Percentiles rank a stretch among this genome's conserved stretches.
Evolutionary conservation across 2,797 vertebrate species (phyloP).

Genomic region (Sebastiscus albofasciatus): DNA sequence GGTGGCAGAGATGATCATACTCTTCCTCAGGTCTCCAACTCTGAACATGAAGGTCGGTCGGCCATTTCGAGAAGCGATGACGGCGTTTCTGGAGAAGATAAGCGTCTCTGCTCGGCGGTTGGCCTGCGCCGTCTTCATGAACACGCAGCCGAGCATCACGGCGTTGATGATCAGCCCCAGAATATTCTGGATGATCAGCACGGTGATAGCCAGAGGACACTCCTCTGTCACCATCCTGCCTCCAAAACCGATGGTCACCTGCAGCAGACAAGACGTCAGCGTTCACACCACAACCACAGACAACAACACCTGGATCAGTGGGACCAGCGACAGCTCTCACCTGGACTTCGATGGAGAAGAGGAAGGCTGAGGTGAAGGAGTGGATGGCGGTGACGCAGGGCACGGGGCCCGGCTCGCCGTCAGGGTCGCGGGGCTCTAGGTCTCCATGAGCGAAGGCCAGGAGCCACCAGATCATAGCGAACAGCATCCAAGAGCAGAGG

Average conservation of each 20-base stretch:
- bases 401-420: conserved; percentile 63
- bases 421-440: conserved; percentile 75
- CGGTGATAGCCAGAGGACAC: conserved; percentile 92
- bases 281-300: background rate
- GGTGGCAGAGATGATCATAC: conserved; percentile 98
- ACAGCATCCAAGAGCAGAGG: conserved; percentile 90
- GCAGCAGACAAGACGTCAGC: background rate
- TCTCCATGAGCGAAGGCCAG: conserved; percentile 88
- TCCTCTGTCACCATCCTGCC: conserved; percentile 98
- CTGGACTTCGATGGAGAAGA: conserved; percentile 99
- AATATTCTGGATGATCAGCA: conserved; percentile 96
- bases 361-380: conserved; percentile 96
- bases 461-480: conserved; percentile 90
- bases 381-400: conserved; percentile 87
- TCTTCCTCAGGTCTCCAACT: conserved; percentile 95
- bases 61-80: conserved; percentile 91
- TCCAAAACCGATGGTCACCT: conserved; percentile 97
- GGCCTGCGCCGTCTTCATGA: conserved; percentile 98
- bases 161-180: conserved; percentile 96
- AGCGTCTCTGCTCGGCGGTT: conserved; percentile 95
- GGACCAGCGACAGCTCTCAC: conserved; percentile 40
- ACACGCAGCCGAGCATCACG: conserved; percentile 97
- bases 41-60: conserved; percentile 96
- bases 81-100: conserved; percentile 95
- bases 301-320: background rate